These are phyloP conservation scores for Morus bassanus DNA, from an alignment of 2,797 vertebrate genomes.

Conservation along the genomic window DNA sequence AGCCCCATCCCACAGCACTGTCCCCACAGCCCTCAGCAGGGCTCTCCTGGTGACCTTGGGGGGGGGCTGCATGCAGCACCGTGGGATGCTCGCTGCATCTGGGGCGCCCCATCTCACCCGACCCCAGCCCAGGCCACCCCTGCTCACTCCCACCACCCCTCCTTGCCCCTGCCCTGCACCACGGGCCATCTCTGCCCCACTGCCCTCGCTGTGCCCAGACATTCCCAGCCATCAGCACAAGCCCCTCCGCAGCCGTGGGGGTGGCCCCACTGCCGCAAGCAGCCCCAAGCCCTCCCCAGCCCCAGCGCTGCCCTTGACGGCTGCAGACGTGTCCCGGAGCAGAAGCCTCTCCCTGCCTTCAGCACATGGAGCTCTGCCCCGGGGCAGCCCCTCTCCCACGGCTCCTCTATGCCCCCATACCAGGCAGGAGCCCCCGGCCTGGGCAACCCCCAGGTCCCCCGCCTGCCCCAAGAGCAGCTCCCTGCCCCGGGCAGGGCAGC, in stretches of 20 bases:
- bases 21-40: accelerated
- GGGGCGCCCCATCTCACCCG: accelerated
- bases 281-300: not conserved
- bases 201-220: not conserved
- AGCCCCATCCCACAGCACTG: accelerated
- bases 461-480: not conserved
- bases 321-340: not conserved
- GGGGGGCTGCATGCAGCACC: not conserved
- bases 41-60: not conserved
- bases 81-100: accelerated
- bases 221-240: not conserved
- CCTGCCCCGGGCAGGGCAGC: not conserved
- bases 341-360: not conserved
- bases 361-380: not conserved
- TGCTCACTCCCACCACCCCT: not conserved
- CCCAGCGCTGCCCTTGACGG: not conserved
- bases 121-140: not conserved
- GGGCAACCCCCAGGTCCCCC: not conserved
- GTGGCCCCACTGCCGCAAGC: not conserved
- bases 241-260: not conserved
- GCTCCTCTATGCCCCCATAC: not conserved
- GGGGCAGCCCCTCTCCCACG: not conserved
- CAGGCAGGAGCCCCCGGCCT: accelerated
- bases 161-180: not conserved
- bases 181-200: accelerated